Evolutionary conservation across 2,797 vertebrate species (phyloP), one percentile per base, ranked within the genome.

Genomic region (Lithobates pipiens): DNA sequence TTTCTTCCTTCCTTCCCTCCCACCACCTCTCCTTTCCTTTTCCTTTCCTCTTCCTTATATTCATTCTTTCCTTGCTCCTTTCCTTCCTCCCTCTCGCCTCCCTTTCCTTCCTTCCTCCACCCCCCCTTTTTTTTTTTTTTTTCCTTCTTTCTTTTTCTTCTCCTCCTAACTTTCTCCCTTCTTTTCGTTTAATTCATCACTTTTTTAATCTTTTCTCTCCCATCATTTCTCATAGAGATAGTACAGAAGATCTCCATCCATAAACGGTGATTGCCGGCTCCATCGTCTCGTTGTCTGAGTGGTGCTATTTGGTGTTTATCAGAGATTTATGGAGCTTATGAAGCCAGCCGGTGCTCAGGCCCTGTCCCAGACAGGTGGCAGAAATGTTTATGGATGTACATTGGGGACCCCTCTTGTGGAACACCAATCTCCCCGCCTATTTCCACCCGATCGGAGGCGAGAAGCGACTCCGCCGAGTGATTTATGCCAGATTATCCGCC

Each of bases 351-450:
- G 27, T 29, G 39, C 63, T n/a, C 46, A 57, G 21, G 13, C 32
- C 32, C 61, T 23, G 21, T 29, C 77, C 29, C 29, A 42, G 50
- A 70, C 75, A 72, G 83, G 44, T 78, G 54, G 67, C 16, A n/a
- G 83, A 70, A 10, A 63, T 72, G 75, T 77, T 77, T 77, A 84
- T 84, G 18, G 83, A 72, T 15, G 75, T 69, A 34, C 75, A 69
- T 67, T 16, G 63, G 73, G 81, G 61, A 83, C 39, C 63, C 50
- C 54, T 77, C 67, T 63, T 5, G 36, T 42, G 16, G 32, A n/a
- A 25, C 39, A 67, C 68, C 50, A 78, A 44, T 84, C 46, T 77
- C 10, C 68, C 57, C 13, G 15, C 54, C 57, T 61, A 70, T 71
- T 77, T 69, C 34, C 82, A 46, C 34, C 82, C 77, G 65, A 72